Base-by-base conservation (phyloP, 2,888 invertebrate genomes). In the Drosophila suboccidentalis region DNA sequence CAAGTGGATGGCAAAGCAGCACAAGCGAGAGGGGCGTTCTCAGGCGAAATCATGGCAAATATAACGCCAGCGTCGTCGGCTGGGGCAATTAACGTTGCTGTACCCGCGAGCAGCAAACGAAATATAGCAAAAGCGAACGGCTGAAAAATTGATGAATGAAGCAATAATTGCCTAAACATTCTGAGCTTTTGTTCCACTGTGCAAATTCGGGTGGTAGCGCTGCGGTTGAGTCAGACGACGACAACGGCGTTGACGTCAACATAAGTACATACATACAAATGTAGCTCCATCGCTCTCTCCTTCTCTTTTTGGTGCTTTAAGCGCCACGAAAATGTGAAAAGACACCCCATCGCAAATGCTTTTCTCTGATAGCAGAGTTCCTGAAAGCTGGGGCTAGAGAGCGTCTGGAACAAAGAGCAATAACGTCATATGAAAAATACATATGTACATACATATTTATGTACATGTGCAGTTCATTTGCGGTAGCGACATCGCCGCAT, bases 181-280 rank as follows among this genome's bases (percentile, higher is more conserved):
- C 32, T 55, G 15, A 46, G 71, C 44, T 76, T 82, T 44, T 62
- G 81, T 53, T 68, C 82, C 86, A 84, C 89, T 84, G 87, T 87
- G 80, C 87, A 53, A 80, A 70, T 63, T 77, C 82, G 84, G 86
- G 86, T 86, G 84, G 86, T 80, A 82, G 73, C 81, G 71, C 65
- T 65, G 73, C 50, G 76, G 71, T 71, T 80, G 78, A 71, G 74
- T 69, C 79, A 75, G 75, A 63, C 66, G 29, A 55, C 58, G 51
- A n/a, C 57, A 62, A 51, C 59, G 32, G 44, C 71, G 74, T 79
- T 85, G 87, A 84, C 84, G 86, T 82, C 73, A 76, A 71, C 64
- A 46, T 13, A 13, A 15, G 11, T 22, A 17, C 11, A 11, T 47
- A 47, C 10, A 19, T 22, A 38, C n/a, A 29, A 15, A 53, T n/a